A percentile compares a stretch with the other conserved stretches of the same genome.
These are phyloP conservation scores for Poeciliopsis occidentalis DNA, from an alignment of 2,113 vertebrate species.

Conservation along the genomic window DNA sequence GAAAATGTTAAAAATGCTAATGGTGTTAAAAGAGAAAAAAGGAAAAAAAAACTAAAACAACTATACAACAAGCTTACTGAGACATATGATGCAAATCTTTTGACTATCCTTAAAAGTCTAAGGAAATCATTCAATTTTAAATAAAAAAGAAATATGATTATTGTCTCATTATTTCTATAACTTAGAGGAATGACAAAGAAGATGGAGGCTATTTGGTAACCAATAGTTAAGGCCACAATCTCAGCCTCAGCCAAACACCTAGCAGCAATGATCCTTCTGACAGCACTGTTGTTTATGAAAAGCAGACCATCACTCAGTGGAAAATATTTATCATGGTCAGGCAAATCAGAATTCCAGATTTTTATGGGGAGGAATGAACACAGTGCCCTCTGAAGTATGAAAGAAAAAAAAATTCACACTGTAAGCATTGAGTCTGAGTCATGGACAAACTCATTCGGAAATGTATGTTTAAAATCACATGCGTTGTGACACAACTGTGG, in stretches of 20 bases:
- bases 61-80: too few species aligned
- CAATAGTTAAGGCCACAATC: neutral
- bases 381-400: neutral
- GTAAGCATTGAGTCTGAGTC: neutral
- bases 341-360: neutral
- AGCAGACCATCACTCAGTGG: neutral
- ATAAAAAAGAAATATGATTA: neutral
- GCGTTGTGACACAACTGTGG: neutral
- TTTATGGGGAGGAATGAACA: neutral
- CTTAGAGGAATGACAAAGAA: neutral
- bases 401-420: neutral
- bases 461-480: neutral
- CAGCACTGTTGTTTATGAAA: neutral
- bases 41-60: too few species aligned
- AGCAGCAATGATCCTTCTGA: neutral
- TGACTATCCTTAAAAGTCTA: neutral
- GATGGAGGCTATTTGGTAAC: neutral
- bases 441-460: too few species aligned
- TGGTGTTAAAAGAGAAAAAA: neutral
- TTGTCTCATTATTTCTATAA: neutral
- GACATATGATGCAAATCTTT: too few species aligned
- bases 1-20: neutral
- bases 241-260: neutral
- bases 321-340: neutral
- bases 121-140: neutral